Percentiles rank a stretch among this genome's conserved stretches.
Evolutionary conservation across 2,888 invertebrate genomes (phyloP).

Genomic region (Acleris holmiana): DNA sequence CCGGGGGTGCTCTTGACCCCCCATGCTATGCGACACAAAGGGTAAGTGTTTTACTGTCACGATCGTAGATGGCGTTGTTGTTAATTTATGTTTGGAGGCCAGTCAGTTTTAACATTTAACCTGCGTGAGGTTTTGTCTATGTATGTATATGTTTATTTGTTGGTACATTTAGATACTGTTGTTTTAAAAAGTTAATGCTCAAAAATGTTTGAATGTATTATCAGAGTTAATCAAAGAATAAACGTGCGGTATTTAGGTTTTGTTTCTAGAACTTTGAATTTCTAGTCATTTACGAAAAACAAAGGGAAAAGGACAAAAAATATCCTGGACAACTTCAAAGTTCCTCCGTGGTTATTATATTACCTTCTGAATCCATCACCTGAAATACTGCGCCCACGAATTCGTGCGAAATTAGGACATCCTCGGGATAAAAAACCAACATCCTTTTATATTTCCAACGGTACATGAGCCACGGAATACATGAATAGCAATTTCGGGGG

Average conservation of each 20-base stretch:
- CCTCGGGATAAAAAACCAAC: constrained; percentile 41
- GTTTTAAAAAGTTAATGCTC: too few species aligned
- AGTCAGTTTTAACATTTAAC: too few species aligned
- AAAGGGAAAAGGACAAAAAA: too few species aligned
- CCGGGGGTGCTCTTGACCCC: constrained; percentile 86
- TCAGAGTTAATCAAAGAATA: too few species aligned
- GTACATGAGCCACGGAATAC: constrained; percentile 44
- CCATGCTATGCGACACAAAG: constrained; percentile 86
- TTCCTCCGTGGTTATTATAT: too few species aligned
- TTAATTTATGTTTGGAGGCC: neutral
- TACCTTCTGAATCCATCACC: neutral
- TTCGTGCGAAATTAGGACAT: constrained; percentile 34
- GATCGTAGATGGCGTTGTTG: constrained; percentile 63
- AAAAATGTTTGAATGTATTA: too few species aligned
- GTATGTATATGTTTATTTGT: too few species aligned
- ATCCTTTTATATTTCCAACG: constrained; percentile 41
- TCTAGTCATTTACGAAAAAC: too few species aligned
- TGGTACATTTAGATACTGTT: neutral
- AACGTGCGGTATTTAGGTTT: too few species aligned
- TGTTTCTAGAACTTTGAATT: too few species aligned
- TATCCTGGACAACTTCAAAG: too few species aligned
- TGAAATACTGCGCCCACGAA: constrained; percentile 7
- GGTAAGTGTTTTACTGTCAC: constrained; percentile 70
- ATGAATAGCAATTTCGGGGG: constrained; percentile 49
- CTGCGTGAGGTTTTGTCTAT: too few species aligned